Conservation (phyloP, 2,797 vertebrate species). For the Fundulus diaphanus region DNA sequence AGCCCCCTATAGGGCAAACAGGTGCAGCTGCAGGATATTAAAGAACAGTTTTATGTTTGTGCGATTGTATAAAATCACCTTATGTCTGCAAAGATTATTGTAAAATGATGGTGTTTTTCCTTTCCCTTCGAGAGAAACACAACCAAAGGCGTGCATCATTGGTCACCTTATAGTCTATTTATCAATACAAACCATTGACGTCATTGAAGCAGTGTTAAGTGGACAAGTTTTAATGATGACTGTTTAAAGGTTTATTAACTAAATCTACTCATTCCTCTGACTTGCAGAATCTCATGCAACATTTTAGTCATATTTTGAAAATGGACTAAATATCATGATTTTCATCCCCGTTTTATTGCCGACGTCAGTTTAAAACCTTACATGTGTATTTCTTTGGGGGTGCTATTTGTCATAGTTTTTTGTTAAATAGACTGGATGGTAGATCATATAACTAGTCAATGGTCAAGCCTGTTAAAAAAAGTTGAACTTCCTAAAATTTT, state of each 20-base stretch:
- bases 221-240: neutral
- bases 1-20: neutral
- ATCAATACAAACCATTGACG: neutral
- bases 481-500: neutral
- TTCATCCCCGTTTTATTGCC: neutral
- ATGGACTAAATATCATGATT: neutral
- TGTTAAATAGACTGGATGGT: neutral
- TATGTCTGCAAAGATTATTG: neutral
- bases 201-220: neutral
- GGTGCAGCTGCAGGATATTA: neutral
- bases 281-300: neutral
- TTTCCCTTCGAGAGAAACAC: neutral
- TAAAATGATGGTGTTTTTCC: neutral
- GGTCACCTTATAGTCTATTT: neutral
- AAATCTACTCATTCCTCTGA: neutral
- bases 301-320: neutral
- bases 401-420: neutral
- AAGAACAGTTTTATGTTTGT: neutral
- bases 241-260: conserved; percentile 1
- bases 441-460: neutral
- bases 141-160: neutral
- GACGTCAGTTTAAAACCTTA: neutral
- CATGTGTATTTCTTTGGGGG: neutral
- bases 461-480: neutral
- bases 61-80: neutral